These are phyloP conservation scores for Euglossa dilemma DNA, from an alignment of 1,140 invertebrate species.

Conservation along the genomic window DNA sequence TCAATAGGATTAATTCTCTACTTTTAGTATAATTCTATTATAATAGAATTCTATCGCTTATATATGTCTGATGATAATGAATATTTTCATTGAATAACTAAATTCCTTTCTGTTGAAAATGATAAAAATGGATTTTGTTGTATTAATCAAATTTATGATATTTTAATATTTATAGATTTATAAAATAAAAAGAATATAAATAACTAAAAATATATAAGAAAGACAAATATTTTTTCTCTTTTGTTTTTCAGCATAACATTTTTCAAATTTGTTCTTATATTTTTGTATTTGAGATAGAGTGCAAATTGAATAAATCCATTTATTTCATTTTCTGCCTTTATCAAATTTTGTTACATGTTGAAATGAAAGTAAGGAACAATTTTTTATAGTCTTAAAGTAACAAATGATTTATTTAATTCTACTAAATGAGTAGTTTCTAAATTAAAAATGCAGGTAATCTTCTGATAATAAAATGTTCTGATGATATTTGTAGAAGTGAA, in stretches of 20 bases:
- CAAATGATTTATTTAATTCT: slow-evolving; percentile 34
- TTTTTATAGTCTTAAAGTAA: slow-evolving; percentile 8
- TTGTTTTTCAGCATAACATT: background rate
- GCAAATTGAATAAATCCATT: background rate
- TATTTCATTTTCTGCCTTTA: background rate
- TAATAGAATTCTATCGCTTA: slow-evolving; percentile 18
- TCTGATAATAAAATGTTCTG: background rate
- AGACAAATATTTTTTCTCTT: background rate
- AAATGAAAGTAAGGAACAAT: background rate
- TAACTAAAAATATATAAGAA: background rate
- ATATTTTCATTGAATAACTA: slow-evolving; percentile 7
- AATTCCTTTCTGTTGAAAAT: background rate
- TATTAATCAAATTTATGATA: background rate
- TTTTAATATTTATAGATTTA: background rate
- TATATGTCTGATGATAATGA: background rate
- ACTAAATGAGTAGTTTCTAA: slow-evolving; percentile 6
- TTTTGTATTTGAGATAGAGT: background rate
- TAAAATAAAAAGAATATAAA: too few relatives aligned
- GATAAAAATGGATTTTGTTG: background rate
- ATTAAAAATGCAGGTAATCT: slow-evolving; percentile 28
- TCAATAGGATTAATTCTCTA: slow-evolving; percentile 49
- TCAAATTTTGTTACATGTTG: slow-evolving; percentile 1
- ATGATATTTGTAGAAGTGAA: background rate
- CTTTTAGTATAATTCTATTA: slow-evolving; percentile 30
- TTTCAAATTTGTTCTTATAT: background rate